These are phyloP conservation scores for Coelopa pilipes DNA, from an alignment of 2,888 invertebrate genomes.

Conservation along the genomic window DNA sequence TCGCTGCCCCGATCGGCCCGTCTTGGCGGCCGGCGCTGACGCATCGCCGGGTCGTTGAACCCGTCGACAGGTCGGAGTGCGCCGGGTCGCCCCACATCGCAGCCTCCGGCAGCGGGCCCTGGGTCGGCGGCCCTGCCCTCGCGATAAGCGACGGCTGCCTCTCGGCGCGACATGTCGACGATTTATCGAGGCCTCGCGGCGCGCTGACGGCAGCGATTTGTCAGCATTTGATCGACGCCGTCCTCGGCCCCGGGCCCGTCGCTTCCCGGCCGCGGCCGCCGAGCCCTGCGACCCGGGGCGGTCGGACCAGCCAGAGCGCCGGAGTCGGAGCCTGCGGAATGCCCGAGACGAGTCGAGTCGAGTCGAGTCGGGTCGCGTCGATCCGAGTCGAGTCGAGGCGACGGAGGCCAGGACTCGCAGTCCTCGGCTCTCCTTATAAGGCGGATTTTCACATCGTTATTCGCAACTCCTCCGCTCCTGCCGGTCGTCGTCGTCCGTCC, in stretches of 20 bases:
- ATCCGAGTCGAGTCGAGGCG: too few species aligned
- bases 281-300: too few species aligned
- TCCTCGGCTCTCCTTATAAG: constrained; percentile 7
- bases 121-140: neutral
- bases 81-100: neutral
- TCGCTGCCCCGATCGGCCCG: too few species aligned
- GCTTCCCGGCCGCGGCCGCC: too few species aligned
- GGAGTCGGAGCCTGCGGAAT: too few species aligned
- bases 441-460: constrained; percentile 22
- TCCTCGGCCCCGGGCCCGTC: too few species aligned
- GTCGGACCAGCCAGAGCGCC: too few species aligned
- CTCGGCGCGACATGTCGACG: constrained; percentile 7
- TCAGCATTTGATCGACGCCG: constrained; percentile 33
- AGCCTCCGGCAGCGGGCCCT: neutral
- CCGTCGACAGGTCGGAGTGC: neutral
- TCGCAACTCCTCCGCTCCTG: neutral
- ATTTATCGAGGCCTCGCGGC: constrained; percentile 45
- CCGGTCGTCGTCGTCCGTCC: too few species aligned
- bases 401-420: neutral
- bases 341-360: too few species aligned
- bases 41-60: neutral
- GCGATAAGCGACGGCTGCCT: neutral
- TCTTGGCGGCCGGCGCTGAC: too few species aligned
- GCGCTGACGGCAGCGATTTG: constrained; percentile 47
- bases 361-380: too few species aligned